Conservation (phyloP, 2,888 invertebrate species). For the Metopia argyrocephala region DNA sequence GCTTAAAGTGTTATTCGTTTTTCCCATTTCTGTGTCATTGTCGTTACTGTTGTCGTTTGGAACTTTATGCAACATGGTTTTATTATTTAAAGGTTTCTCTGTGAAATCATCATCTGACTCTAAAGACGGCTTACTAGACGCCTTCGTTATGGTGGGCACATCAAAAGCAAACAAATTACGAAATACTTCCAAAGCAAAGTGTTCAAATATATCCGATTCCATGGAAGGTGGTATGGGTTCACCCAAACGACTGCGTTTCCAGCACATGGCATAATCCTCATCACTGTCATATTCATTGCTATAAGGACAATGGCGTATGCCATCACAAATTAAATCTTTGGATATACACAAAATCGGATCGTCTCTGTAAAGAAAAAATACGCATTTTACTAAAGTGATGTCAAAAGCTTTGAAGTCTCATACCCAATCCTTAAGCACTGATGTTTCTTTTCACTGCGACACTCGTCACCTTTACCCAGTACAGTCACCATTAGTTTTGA, state of each 20-base stretch:
- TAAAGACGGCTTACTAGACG: constrained; percentile 35
- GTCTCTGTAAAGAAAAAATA: constrained; percentile 66
- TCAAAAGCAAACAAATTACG: constrained; percentile 76
- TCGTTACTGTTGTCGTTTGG: constrained; percentile 22
- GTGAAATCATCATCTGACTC: not conserved
- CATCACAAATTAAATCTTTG: constrained; percentile 83
- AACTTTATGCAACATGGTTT: constrained; percentile 70
- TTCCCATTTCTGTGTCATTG: constrained; percentile 32
- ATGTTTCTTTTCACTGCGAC: constrained; percentile 73
- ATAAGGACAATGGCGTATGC: constrained; percentile 83
- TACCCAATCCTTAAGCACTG: constrained; percentile 77
- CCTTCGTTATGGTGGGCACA: constrained; percentile 69
- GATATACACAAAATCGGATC: constrained; percentile 82
- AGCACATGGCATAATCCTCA: constrained; percentile 77
- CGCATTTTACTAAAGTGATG: too few relatives aligned
- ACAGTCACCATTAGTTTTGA: constrained; percentile 77
- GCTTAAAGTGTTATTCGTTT: too few relatives aligned
- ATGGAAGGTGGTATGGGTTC: constrained; percentile 71
- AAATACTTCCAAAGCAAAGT: constrained; percentile 77
- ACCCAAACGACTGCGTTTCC: constrained; percentile 72
- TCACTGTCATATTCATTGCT: constrained; percentile 82
- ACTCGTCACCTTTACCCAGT: constrained; percentile 76
- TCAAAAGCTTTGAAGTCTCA: constrained; percentile 38
- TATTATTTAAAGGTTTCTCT: constrained; percentile 19
- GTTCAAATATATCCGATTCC: constrained; percentile 75